Evolutionary conservation across 2,797 vertebrate species (phyloP).

Genomic region (Pagetopsis macropterus): DNA sequence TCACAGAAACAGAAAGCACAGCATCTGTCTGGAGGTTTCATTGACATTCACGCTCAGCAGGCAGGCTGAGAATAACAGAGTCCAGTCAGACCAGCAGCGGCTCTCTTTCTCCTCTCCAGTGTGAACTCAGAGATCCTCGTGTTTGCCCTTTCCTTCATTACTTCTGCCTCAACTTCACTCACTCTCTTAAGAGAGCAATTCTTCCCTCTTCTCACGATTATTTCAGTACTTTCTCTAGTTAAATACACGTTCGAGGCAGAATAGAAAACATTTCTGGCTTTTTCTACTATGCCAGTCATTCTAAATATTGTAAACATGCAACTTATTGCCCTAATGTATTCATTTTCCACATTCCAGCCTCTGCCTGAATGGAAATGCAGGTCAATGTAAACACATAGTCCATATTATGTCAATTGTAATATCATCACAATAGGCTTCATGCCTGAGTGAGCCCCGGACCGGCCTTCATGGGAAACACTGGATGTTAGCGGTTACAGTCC

Average conservation of each 20-base stretch:
- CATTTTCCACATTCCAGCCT: conserved; percentile 49
- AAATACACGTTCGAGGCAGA: not conserved
- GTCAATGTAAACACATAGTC: conserved; percentile 55
- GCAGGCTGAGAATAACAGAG: conserved; percentile 51
- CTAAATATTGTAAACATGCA: not conserved
- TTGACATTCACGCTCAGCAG: conserved; percentile 66
- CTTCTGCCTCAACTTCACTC: conserved; percentile 2
- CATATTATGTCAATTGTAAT: conserved; percentile 53
- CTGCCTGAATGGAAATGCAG: conserved; percentile 46
- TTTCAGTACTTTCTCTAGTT: not conserved
- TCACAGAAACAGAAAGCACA: conserved; percentile 16
- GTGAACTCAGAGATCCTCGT: conserved; percentile 36
- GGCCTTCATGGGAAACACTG: conserved; percentile 29
- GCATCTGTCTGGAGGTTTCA: conserved; percentile 54
- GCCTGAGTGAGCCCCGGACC: conserved; percentile 32
- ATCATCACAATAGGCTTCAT: conserved; percentile 58
- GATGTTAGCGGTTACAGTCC: conserved; percentile 26
- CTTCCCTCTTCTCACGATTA: not conserved
- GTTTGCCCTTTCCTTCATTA: conserved; percentile 15
- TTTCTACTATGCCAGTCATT: not conserved
- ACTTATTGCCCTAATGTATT: conserved; percentile 41
- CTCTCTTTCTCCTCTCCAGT: conserved; percentile 38
- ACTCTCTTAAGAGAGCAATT: not conserved
- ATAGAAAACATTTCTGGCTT: not conserved
- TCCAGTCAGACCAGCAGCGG: conserved; percentile 48